These are phyloP conservation scores for Cottoperca gobio DNA, from an alignment of 2,797 vertebrate species.

Conservation along the genomic window DNA sequence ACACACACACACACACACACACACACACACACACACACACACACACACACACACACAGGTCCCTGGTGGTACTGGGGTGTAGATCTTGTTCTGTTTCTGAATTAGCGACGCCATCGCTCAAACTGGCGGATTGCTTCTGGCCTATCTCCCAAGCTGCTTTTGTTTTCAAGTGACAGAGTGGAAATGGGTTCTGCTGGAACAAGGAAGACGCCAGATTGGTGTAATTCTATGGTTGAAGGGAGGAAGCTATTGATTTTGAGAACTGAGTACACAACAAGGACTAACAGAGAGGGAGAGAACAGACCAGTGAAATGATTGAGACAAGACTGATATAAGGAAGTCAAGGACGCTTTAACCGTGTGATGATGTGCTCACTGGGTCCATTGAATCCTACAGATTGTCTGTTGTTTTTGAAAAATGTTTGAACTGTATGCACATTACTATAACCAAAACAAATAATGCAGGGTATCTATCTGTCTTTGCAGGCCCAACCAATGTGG, in stretches of 20 bases:
- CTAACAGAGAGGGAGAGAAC: conserved; percentile 22
- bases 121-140: conserved; percentile 24
- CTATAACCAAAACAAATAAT: background rate
- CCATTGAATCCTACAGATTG: background rate
- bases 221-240: conserved; percentile 59
- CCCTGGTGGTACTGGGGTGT: background rate
- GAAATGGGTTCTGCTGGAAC: conserved; percentile 57
- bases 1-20: background rate
- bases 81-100: conserved; percentile 36
- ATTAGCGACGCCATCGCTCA: conserved; percentile 19
- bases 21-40: background rate
- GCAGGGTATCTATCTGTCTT: conserved; percentile 40
- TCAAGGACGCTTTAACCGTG: background rate
- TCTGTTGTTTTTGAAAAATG: background rate
- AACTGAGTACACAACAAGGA: conserved; percentile 32
- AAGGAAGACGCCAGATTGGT: conserved; percentile 51
- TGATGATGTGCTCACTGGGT: background rate
- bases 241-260: conserved; percentile 63
- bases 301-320: conserved; percentile 17
- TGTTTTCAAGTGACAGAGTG: conserved; percentile 52
- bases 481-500: conserved; percentile 90
- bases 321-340: conserved; percentile 14
- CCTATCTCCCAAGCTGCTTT: conserved; percentile 39
- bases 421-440: background rate
- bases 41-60: background rate